A percentile compares a stretch with the other conserved stretches of the same genome.
Conservation (phyloP, 2,888 invertebrate species). For the Tiliacea citrago region DNA sequence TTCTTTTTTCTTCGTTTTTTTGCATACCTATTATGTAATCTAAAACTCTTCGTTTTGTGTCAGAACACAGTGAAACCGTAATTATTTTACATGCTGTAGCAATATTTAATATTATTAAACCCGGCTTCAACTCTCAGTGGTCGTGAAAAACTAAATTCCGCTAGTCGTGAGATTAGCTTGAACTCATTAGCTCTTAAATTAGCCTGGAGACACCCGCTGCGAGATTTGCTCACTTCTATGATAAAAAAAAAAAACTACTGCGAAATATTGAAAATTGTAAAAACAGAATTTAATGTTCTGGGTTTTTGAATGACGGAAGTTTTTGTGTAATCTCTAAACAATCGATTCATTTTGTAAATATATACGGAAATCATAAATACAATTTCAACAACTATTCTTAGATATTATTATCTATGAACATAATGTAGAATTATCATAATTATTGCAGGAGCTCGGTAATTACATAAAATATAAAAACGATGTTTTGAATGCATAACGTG, state of each 20-base stretch:
- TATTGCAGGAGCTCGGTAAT: neutral
- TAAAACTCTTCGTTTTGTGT: neutral
- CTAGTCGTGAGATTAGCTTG: slow-evolving; percentile 48
- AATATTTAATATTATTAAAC: slow-evolving; percentile 65
- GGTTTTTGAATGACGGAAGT: neutral
- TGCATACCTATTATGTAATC: too few species aligned
- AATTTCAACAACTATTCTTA: neutral
- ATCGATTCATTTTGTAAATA: neutral
- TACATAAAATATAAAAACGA: neutral
- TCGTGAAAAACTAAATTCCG: slow-evolving; percentile 58
- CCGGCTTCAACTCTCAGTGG: slow-evolving; percentile 51
- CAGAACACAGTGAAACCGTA: slow-evolving; percentile 10
- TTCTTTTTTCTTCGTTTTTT: neutral
- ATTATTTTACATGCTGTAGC: slow-evolving; percentile 42
- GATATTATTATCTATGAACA: neutral
- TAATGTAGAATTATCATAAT: neutral
- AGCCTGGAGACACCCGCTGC: slow-evolving; percentile 26
- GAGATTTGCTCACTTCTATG: slow-evolving; percentile 20
- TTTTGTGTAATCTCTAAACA: neutral
- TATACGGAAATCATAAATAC: neutral
- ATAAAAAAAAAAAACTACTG: slow-evolving; percentile 38
- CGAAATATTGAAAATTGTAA: slow-evolving; percentile 4
- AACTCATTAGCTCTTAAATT: slow-evolving; percentile 57
- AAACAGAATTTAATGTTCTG: slow-evolving; percentile 1
- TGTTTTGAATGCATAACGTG: neutral